phyloP scores from a whole-genome alignment of 2,113 vertebrate species.

The Trichechus manatus region DNA sequence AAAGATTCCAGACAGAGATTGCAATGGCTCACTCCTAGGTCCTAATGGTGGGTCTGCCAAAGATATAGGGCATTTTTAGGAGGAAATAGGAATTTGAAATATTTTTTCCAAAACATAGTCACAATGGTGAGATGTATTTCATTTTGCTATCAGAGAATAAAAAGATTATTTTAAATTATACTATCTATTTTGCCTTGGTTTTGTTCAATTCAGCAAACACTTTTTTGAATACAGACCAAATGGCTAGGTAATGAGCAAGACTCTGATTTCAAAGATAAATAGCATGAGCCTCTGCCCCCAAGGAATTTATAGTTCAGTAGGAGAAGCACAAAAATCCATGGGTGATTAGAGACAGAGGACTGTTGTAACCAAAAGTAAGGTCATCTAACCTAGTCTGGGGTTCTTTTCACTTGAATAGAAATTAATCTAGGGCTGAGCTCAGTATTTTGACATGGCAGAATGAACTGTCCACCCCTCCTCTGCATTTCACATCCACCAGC shows the following conservation, averaged over 20 bases:
- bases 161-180: constrained; percentile 39
- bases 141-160: neutral
- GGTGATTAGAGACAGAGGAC: neutral
- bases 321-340: neutral
- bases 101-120: constrained; percentile 38
- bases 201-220: neutral
- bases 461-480: neutral
- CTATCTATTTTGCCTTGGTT: constrained; percentile 5
- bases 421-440: neutral
- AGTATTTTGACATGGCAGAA: neutral
- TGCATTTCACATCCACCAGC: neutral
- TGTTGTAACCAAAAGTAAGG: neutral
- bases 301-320: neutral
- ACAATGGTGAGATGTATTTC: neutral
- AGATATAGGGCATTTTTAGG: constrained; percentile 50
- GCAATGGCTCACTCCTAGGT: constrained; percentile 35
- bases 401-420: neutral
- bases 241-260: neutral
- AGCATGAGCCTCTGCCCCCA: neutral
- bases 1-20: constrained; percentile 64
- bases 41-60: constrained; percentile 10
- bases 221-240: constrained; percentile 4
- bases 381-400: neutral
- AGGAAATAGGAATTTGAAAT: constrained; percentile 22
- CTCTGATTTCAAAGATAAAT: neutral